Evolutionary conservation across 2,888 invertebrate genomes (phyloP), one percentile per base, ranked within the genome.

Genomic region (Cinara cedri): DNA sequence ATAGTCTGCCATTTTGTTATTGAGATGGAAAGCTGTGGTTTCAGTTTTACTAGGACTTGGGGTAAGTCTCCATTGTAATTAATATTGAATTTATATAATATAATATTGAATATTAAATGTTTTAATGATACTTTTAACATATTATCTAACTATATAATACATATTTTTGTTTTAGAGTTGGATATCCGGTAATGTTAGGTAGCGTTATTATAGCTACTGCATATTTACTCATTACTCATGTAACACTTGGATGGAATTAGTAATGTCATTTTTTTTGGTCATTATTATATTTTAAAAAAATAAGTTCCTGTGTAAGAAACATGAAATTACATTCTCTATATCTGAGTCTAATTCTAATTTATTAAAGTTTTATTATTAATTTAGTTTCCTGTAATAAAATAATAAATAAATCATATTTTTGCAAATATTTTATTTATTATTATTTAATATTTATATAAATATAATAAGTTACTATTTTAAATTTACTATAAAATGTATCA

Each of bases 121-220:
- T n/a, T n/a, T n/a, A n/a, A n/a, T n/a, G n/a, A n/a, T n/a, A n/a
- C n/a, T n/a, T n/a, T 34, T 34, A 34, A 34, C 6, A 34, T 34
- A 3, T 34, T 34, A 34, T 6, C 1, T 63, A 14, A 6, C 14
- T 46, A 42, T 51, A 19, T 54, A 46, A 62, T 72, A n/a, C n/a
- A n/a, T 70, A 80, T 81, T 74, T 82, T 83, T 75, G 78, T 88
- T n/a, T 88, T 85, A 92, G 92, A 84, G 88, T 95, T 82, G 96
- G 96, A 42, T 93, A 95, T 85, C 96, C 96, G 0, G 88, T 95
- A 81, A 93, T 93, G 91, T 86, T 94, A 4, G 89, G 91, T 10
- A 92, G 93, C 82, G 88, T 92, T 0, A 82, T 90, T 0, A 89
- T 92, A 0, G 88, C 92, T 0, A 91, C 91, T 0, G 87, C 87